phyloP scores from a whole-genome alignment of 1,140 invertebrate genomes.

The Eciton burchellii region DNA sequence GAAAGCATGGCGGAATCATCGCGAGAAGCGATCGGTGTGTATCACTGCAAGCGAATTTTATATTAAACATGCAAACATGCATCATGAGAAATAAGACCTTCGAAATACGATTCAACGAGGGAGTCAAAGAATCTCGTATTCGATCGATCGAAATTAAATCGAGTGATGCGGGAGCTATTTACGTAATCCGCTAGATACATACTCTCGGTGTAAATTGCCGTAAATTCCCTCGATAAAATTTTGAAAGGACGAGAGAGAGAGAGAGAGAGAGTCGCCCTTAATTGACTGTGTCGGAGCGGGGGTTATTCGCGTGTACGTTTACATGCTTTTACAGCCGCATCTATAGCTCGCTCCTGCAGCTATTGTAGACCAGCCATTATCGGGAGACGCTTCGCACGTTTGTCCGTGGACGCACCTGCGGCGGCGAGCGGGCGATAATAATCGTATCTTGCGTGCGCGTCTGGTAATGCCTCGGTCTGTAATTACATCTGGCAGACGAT shows the following conservation, averaged over 20 bases:
- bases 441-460: constrained; percentile 55
- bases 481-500: constrained; percentile 72
- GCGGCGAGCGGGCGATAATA: constrained; percentile 50
- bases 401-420: constrained; percentile 31
- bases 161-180: no score
- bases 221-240: neutral
- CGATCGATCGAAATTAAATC: no score
- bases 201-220: no score
- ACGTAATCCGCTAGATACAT: no score
- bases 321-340: neutral
- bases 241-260: neutral
- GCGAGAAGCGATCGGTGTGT: no score
- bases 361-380: constrained; percentile 23
- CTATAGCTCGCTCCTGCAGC: neutral
- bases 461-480: constrained; percentile 48
- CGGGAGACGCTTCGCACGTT: constrained; percentile 30
- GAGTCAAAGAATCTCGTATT: no score
- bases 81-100: no score
- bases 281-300: neutral
- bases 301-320: neutral
- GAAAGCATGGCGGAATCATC: no score
- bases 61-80: no score
- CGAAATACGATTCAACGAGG: no score
- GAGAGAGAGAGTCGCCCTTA: neutral
- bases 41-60: no score